A percentile compares a stretch with the other conserved stretches of the same genome.
Evolutionary conservation across 2,113 vertebrate genomes (phyloP).

Genomic region (Boulengeromyrus knoepffleri): DNA sequence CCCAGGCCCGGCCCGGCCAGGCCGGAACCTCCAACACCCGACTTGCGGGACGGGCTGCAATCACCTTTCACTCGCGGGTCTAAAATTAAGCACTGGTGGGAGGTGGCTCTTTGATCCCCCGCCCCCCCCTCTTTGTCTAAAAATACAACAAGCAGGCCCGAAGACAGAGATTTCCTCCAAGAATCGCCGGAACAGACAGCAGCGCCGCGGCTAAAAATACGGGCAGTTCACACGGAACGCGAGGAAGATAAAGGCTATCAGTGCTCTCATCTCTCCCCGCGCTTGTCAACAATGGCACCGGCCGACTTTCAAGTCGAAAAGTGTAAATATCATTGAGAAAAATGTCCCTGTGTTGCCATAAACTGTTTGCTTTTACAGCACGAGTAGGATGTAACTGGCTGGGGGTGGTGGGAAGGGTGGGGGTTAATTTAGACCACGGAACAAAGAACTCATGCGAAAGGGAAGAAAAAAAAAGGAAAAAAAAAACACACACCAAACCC

Average conservation of each 20-base stretch:
- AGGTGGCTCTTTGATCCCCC: background rate
- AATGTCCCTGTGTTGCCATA: background rate
- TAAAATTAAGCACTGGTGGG: conserved; percentile 5
- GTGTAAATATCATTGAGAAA: conserved; percentile 31
- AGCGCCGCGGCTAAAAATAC: conserved; percentile 56
- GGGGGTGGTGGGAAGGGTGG: background rate
- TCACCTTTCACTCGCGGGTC: conserved; percentile 4
- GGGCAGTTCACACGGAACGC: conserved; percentile 46
- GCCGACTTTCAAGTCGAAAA: conserved; percentile 61
- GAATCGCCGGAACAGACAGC: conserved; percentile 63
- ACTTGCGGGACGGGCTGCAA: conserved; percentile 33
- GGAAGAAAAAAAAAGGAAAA: background rate
- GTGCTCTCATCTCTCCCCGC: background rate
- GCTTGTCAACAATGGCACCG: conserved; percentile 51
- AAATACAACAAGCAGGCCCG: conserved; percentile 55
- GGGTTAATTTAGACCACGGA: background rate
- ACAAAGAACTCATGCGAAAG: background rate
- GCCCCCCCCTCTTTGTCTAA: conserved; percentile 52
- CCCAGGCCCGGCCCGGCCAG: background rate
- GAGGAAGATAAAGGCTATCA: conserved; percentile 58
- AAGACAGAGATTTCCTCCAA: conserved; percentile 51
- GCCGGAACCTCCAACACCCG: conserved; percentile 33
- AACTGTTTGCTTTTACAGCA: conserved; percentile 4
- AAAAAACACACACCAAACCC: background rate
- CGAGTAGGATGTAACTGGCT: background rate